Evolutionary conservation across 2,113 vertebrate genomes (phyloP).

Genomic region (Ceuthmochares aereus): DNA sequence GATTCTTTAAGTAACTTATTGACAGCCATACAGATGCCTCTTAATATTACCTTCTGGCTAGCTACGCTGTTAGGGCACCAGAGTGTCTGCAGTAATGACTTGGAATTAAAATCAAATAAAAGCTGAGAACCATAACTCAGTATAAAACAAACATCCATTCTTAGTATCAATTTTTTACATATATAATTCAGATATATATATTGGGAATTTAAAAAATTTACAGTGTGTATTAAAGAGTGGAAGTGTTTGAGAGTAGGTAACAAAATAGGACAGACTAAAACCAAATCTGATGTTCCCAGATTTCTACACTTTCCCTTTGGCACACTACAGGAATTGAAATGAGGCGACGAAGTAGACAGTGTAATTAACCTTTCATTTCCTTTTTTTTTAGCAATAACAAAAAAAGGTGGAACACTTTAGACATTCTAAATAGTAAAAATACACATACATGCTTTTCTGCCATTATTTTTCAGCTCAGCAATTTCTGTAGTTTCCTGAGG

Average conservation of each 20-base stretch:
- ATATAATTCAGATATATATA: neutral
- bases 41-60: constrained; percentile 62
- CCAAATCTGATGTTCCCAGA: neutral
- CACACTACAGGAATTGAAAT: constrained; percentile 24
- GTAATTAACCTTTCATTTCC: constrained; percentile 53
- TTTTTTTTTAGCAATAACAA: neutral
- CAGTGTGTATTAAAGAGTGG: neutral
- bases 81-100: constrained; percentile 58
- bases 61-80: constrained; percentile 21
- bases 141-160: constrained; percentile 26
- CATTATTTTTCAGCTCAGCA: neutral
- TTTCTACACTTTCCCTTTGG: constrained; percentile 34
- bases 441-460: neutral
- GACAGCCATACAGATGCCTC: constrained; percentile 55
- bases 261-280: neutral
- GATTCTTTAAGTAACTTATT: constrained; percentile 73
- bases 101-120: constrained; percentile 74
- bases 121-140: constrained; percentile 30
- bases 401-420: neutral
- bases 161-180: neutral
- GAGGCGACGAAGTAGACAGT: constrained; percentile 21
- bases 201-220: neutral
- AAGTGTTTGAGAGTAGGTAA: neutral
- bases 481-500: constrained; percentile 16
- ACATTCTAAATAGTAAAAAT: neutral